Evolutionary conservation across 1,140 invertebrate genomes (phyloP), one percentile per base, ranked within the genome.

Genomic region (Brachionus rotundiformis): DNA sequence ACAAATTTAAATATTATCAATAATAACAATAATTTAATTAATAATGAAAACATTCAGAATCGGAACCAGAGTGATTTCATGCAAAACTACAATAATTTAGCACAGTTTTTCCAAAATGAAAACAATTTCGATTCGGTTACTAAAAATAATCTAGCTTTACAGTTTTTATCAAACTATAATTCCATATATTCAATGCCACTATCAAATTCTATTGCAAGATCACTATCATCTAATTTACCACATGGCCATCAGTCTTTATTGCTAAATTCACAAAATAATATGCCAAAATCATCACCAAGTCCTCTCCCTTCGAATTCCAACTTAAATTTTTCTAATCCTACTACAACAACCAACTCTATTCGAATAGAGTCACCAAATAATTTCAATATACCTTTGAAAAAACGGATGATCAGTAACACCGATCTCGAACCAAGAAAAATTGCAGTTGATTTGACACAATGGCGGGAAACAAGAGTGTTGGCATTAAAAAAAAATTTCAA

Each of bases 331-430:
- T 25, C 61, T 2, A 65, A 65, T 8, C 11, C 10, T 5, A 25
- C 25, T 65, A 29, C 31, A 10, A 29, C 23, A 16, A 27, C 13
- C 23, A 73, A 5, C 29, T n/a, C 5, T 1, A 11, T 44, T 73
- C 68, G 68, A 25, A 7, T 44, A 0, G 68, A 73, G 25, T 44
- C 39, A 19, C 68, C 68, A 4, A 73, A 13, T 27, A 39, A 29
- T 1, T 73, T 27, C 19, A 44, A 25, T 44, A 73, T 54, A 11
- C 76, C 76, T 29, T 59, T 79, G 31, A 79, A 79, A 63, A 79
- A 79, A 31, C 31, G 76, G 8, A 79, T 79, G 47, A 63, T 79
- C 33, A 63, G 47, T 27, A 29, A 25, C 2, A 16, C 36, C 8
- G 16, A 77, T 27, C 10, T 47, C 19, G 16, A 29, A 6, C 49